phyloP scores from a whole-genome alignment of 2,797 vertebrate genomes.

The Gadopsis marmoratus region DNA sequence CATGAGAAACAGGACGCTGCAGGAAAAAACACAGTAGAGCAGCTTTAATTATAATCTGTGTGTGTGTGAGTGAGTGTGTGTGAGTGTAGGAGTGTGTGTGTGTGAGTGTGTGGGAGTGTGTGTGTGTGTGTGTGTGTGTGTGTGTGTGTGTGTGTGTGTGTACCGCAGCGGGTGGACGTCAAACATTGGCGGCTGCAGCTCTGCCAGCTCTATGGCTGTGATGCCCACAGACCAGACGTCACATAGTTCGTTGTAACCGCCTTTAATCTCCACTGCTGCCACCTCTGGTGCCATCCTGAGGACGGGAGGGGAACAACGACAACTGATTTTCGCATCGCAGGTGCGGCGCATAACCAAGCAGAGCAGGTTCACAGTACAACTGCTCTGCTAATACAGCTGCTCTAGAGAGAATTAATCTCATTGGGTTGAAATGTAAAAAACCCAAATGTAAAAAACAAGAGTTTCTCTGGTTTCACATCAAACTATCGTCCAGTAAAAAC shows the following conservation, averaged over 20 bases:
- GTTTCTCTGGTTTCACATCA: neutral
- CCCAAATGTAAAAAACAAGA: no score
- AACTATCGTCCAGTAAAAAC: neutral
- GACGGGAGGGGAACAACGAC: conserved; percentile 21
- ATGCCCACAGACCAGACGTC: conserved; percentile 96
- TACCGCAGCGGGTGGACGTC: conserved; percentile 92
- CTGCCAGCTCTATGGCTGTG: conserved; percentile 92
- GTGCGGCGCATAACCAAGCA: neutral
- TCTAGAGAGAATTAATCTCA: neutral
- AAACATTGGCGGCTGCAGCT: conserved; percentile 91
- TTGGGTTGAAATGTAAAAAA: neutral
- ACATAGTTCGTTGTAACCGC: conserved; percentile 93
- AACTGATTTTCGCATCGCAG: neutral
- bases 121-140: neutral
- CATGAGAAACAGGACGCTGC: conserved; percentile 93
- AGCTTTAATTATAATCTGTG: no score
- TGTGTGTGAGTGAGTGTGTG: no score
- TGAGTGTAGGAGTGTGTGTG: no score
- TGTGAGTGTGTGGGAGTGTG: no score
- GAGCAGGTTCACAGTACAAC: no score
- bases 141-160: conserved; percentile 14
- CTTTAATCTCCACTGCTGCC: conserved; percentile 93
- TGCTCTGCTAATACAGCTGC: no score
- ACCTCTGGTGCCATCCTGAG: conserved; percentile 96
- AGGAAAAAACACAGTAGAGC: conserved; percentile 14